Percentiles rank a stretch among this genome's conserved stretches.
These are phyloP conservation scores for Drosophila albomicans DNA, from an alignment of 1,140 invertebrate genomes.

Conservation along the genomic window DNA sequence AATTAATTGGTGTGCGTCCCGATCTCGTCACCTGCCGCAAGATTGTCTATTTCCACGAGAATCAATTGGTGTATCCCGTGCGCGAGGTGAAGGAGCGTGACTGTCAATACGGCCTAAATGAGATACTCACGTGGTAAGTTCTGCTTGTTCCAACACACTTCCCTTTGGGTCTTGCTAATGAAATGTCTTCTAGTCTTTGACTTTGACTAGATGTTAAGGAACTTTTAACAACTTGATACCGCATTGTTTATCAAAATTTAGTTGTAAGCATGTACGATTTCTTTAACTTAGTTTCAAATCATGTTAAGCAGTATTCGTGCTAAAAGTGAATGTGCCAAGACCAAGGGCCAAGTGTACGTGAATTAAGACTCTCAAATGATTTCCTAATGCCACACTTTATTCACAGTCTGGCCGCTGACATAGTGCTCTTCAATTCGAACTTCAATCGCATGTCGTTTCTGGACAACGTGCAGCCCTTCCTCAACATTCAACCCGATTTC, in stretches of 20 bases:
- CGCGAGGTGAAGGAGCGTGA: constrained; percentile 89
- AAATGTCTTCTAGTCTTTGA: no score
- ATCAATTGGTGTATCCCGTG: constrained; percentile 91
- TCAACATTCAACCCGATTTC: constrained; percentile 90
- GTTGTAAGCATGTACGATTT: no score
- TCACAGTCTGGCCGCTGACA: constrained; percentile 89
- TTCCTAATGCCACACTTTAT: neutral
- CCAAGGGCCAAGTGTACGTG: no score
- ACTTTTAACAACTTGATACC: no score
- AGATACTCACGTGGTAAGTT: constrained; percentile 89
- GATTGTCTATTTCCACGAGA: constrained; percentile 93
- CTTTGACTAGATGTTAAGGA: no score
- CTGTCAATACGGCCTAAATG: constrained; percentile 92
- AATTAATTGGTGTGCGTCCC: constrained; percentile 89
- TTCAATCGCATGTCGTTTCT: constrained; percentile 90
- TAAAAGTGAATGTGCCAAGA: no score
- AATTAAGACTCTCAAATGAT: no score
- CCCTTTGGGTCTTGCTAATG: neutral
- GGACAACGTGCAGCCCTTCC: constrained; percentile 87
- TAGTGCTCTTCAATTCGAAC: constrained; percentile 90
- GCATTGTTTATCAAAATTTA: no score
- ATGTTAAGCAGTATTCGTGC: no score
- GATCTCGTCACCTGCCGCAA: constrained; percentile 88
- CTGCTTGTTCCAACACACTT: neutral
- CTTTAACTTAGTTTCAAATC: no score